Percentiles rank a stretch among this genome's conserved stretches.
These are phyloP conservation scores for Dryobota labecula DNA, from an alignment of 2,888 invertebrate genomes.

Conservation along the genomic window DNA sequence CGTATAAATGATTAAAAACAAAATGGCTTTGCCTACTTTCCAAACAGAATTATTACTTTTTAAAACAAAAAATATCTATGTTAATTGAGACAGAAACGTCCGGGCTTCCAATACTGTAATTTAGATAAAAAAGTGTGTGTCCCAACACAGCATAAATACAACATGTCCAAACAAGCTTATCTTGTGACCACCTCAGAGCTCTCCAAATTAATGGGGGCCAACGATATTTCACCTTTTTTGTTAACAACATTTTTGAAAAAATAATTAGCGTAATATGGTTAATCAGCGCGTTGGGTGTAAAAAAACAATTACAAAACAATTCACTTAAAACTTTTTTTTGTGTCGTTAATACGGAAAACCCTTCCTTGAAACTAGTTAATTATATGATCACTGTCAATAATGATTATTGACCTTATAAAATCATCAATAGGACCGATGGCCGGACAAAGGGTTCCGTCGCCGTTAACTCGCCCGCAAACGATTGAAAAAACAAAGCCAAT, in stretches of 20 bases:
- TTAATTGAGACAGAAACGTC: constrained; percentile 84
- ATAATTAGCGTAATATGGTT: constrained; percentile 66
- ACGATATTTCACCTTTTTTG: constrained; percentile 76
- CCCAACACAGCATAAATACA: constrained; percentile 85
- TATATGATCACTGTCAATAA: constrained; percentile 87
- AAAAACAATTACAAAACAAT: constrained; percentile 65
- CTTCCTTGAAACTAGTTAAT: constrained; percentile 85
- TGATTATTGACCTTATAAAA: constrained; percentile 89
- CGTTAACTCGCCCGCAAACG: constrained; percentile 72
- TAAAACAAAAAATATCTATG: constrained; percentile 71
- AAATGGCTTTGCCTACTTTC: constrained; percentile 63
- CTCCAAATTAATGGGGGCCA: constrained; percentile 83
- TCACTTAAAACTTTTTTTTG: constrained; percentile 60
- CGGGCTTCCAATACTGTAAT: constrained; percentile 86
- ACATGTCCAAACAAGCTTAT: constrained; percentile 86
- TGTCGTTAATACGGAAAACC: constrained; percentile 65
- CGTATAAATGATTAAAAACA: constrained; percentile 53
- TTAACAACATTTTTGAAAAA: constrained; percentile 60
- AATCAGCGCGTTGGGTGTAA: constrained; percentile 67
- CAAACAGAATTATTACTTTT: constrained; percentile 56
- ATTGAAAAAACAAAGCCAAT: constrained; percentile 87
- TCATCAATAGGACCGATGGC: constrained; percentile 87
- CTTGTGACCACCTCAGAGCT: constrained; percentile 86
- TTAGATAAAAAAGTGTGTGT: constrained; percentile 85
- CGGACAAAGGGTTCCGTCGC: constrained; percentile 82